A percentile compares a stretch with the other conserved stretches of the same genome.
These are phyloP conservation scores for Lampris incognitus DNA, from an alignment of 2,113 vertebrate genomes.

Conservation along the genomic window DNA sequence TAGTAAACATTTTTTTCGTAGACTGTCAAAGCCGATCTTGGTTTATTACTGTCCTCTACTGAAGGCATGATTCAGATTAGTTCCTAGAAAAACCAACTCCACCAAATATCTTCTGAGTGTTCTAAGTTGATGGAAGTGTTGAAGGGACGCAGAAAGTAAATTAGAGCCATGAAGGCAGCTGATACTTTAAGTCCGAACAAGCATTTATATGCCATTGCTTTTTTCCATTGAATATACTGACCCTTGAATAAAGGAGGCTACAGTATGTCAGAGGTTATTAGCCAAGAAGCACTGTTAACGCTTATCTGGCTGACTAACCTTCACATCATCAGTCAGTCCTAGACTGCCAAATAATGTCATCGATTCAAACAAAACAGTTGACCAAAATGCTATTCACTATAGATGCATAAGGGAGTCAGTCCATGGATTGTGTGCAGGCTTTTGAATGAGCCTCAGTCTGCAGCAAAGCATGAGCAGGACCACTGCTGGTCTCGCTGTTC, in stretches of 20 bases:
- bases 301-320: background rate
- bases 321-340: slow-evolving; percentile 14
- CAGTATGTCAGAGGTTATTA: slow-evolving; percentile 2
- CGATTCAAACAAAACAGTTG: slow-evolving; percentile 38
- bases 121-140: background rate
- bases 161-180: background rate
- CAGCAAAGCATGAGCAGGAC: slow-evolving; percentile 27
- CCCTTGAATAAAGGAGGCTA: slow-evolving; percentile 7
- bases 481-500: slow-evolving; percentile 33
- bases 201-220: background rate
- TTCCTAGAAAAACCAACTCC: background rate
- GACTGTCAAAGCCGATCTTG: background rate
- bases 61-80: too few species aligned
- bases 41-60: too few species aligned
- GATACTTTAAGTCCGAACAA: background rate
- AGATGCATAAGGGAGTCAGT: slow-evolving; percentile 20
- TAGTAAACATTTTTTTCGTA: background rate
- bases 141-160: background rate
- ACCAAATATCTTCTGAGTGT: background rate
- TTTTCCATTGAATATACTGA: background rate
- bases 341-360: slow-evolving; percentile 33
- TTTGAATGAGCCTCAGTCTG: slow-evolving; percentile 24
- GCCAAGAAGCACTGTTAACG: background rate
- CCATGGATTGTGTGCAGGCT: slow-evolving; percentile 42
- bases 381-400: slow-evolving; percentile 29